Base-by-base conservation (phyloP, 2,888 invertebrate genomes). In the Amblyjoppa fuscipennis region DNA sequence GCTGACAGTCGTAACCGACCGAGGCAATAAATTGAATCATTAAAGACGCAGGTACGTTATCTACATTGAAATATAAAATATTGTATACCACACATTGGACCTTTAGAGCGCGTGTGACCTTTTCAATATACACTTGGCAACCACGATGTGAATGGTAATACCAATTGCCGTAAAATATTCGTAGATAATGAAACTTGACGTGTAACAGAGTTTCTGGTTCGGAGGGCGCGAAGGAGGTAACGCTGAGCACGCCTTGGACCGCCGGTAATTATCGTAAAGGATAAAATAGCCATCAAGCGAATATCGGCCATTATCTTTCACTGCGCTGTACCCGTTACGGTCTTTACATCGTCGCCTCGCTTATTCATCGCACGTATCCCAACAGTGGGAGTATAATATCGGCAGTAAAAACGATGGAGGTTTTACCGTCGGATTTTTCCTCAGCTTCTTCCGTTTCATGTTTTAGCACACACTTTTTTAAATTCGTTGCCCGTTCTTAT, bases 171-270 rank as follows among this genome's bases (percentile, higher is more conserved):
- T 87, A 76, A 82, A 87, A 85, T 82, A 86, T 90, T 89, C 88
- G 73, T 76, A 76, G 89, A 74, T 81, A 90, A 90, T 89, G 88
- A 89, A 90, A 90, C 88, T 89, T 89, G 88, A 90, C 90, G 88
- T 82, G 87, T 87, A 89, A 90, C 89, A 84, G 86, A 73, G 83
- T 74, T 45, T 59, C 74, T n/a, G 74, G 79, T 86, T 82, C 79
- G 81, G 77, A 73, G 82, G 69, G 85, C 79, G 81, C 79, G 59
- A 81, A 71, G 61, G 76, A 38, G 68, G 38, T 45, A 41, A 68
- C 20, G 68, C 9, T 68, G 41, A 68, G 38, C 38, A 25, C 38
- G 4, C 20, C 25, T n/a, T 4, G 7, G 68, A 5, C 25, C 41
- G 5, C 9, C 20, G 41, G 80, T 84, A 88, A 88, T 88, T 87